Evolutionary conservation across 2,888 invertebrate genomes (phyloP).

Genomic region (Protophormia terraenovae): DNA sequence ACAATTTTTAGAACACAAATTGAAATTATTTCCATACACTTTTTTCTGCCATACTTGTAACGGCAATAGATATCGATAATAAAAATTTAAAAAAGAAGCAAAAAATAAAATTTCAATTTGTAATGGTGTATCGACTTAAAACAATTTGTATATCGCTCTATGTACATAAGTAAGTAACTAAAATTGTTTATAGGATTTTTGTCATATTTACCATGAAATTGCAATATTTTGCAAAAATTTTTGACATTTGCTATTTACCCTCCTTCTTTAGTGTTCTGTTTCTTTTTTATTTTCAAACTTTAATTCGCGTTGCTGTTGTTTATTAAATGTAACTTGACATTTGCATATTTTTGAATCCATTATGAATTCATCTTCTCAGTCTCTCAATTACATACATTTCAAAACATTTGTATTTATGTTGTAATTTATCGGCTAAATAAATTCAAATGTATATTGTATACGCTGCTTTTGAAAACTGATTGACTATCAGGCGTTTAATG

Average conservation of each 20-base stretch:
- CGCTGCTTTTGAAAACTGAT: conserved; percentile 42
- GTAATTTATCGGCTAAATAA: conserved; percentile 48
- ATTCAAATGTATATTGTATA: conserved; percentile 29
- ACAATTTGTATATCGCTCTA: background rate
- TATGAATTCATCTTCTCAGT: background rate
- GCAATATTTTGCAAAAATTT: conserved; percentile 55
- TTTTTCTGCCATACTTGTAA: background rate
- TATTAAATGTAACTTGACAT: conserved; percentile 50
- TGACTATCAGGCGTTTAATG: conserved; percentile 51
- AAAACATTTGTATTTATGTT: conserved; percentile 8
- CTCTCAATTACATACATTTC: background rate
- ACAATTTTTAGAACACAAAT: conserved; percentile 35
- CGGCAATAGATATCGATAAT: conserved; percentile 46
- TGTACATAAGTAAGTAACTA: background rate
- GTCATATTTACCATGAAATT: conserved; percentile 57
- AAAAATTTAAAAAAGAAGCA: conserved; percentile 7
- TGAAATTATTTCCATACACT: conserved; percentile 25
- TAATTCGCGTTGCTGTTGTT: conserved; percentile 45
- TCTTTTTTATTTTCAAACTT: no score
- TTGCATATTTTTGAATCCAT: conserved; percentile 38
- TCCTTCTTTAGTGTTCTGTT: background rate
- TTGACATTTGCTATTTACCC: conserved; percentile 43
- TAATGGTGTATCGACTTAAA: conserved; percentile 51
- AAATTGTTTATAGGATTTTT: conserved; percentile 8
- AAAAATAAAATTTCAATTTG: conserved; percentile 37